A percentile compares a stretch with the other conserved stretches of the same genome.
Evolutionary conservation across 2,797 vertebrate species (phyloP).

Genomic region (Sebastes itinus): DNA sequence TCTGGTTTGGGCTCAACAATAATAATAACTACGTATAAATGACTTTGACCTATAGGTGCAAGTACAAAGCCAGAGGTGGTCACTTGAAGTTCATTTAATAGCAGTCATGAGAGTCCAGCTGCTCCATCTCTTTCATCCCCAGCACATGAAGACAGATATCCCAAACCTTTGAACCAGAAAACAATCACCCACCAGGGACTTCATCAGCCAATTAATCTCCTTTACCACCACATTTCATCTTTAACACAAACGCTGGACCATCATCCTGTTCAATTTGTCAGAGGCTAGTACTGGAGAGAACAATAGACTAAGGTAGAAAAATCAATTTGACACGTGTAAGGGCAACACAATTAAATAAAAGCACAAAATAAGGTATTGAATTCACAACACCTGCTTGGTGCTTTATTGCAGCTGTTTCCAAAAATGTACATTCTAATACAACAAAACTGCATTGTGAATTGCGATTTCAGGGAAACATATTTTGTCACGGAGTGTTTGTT

Average conservation of each 20-base stretch:
- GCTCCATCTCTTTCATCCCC: slow-evolving; percentile 47
- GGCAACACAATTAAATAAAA: neutral
- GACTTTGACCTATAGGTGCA: slow-evolving; percentile 12
- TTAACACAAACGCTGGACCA: slow-evolving; percentile 31
- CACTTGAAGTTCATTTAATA: slow-evolving; percentile 50
- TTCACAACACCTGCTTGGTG: neutral
- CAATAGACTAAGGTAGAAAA: neutral
- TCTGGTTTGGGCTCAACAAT: slow-evolving; percentile 13
- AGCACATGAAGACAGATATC: slow-evolving; percentile 61
- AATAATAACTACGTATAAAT: slow-evolving; percentile 9
- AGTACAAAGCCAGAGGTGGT: slow-evolving; percentile 11
- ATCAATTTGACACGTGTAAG: neutral
- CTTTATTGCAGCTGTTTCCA: neutral
- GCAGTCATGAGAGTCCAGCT: slow-evolving; percentile 38
- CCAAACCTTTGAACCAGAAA: slow-evolving; percentile 66
- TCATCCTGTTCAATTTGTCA: slow-evolving; percentile 29
- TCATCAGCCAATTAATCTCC: slow-evolving; percentile 67
- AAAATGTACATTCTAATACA: fast-evolving
- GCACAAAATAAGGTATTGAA: neutral
- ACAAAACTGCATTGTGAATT: neutral
- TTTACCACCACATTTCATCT: slow-evolving; percentile 47
- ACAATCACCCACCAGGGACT: slow-evolving; percentile 59
- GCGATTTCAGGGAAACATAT: neutral
- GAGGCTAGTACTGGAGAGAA: neutral
- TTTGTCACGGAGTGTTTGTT: neutral